Base-by-base conservation (phyloP, 2,888 invertebrate species). In the Eudasyphora cyanicolor region DNA sequence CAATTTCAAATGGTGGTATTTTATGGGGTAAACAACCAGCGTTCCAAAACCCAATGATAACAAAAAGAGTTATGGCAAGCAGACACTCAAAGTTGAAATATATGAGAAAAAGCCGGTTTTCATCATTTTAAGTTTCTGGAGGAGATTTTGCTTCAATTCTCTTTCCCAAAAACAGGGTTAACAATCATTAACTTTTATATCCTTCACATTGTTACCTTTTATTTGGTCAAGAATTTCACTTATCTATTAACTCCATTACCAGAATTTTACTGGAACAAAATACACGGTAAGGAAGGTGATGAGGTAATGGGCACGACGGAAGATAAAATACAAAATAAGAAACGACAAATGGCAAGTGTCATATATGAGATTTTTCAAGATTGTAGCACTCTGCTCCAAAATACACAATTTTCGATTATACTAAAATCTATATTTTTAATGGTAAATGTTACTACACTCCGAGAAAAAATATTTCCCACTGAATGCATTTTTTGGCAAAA, bases 181-280 rank as follows among this genome's bases (percentile, higher is more conserved):
- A n/a, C n/a, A 3, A n/a, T 6, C 14, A 45, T 45, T 45, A n/a
- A 45, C n/a, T 45, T 45, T 45, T 45, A 45, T n/a, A 12, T 7
- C 45, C 45, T 12, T 2, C 45, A 14, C 2, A 45, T n/a, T 45
- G 45, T n/a, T 45, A 2, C n/a, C 2, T 14, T 45, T 45, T 45
- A 45, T 45, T 45, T 14, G 45, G 45, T 45, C n/a, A 45, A 45
- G n/a, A 45, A n/a, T 45, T 45, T 45, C 6, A 86, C 85, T 89
- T 90, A 89, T 89, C 88, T 89, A 87, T 84, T 79, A 88, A 89
- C 87, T 89, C 87, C 89, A 89, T 89, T 89, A 89, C 88, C 87
- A 86, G 87, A 85, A 42, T 38, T 79, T 24, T 45, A 54, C 24
- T 14, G 70, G n/a, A 51, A 82, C 42, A 45, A 42, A 29, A 17